Conservation (phyloP, 2,797 vertebrate genomes). For the Bryconaethiops microstoma region DNA sequence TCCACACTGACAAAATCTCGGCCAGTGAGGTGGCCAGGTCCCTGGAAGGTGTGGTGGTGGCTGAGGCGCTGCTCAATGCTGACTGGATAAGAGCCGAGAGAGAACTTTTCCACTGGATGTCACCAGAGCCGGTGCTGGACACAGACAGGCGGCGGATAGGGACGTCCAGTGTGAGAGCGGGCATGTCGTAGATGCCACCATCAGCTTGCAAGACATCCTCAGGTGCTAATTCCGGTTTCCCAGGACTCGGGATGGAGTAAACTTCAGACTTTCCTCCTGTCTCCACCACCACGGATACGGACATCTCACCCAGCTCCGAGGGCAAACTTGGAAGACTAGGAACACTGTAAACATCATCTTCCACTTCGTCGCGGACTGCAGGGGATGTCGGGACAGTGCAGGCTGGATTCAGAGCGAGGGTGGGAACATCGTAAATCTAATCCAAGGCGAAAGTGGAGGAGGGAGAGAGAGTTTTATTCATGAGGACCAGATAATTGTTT, state of each 20-base stretch:
- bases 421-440: slow-evolving; percentile 89
- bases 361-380: slow-evolving; percentile 61
- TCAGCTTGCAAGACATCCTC: slow-evolving; percentile 72
- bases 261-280: slow-evolving; percentile 65
- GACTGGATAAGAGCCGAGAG: slow-evolving; percentile 75
- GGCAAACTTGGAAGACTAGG: slow-evolving; percentile 77
- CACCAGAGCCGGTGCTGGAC: slow-evolving; percentile 79
- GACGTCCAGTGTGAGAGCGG: slow-evolving; percentile 74
- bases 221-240: slow-evolving; percentile 64
- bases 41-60: slow-evolving; percentile 66
- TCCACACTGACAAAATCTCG: slow-evolving; percentile 81
- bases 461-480: slow-evolving; percentile 24
- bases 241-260: slow-evolving; percentile 69
- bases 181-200: slow-evolving; percentile 87
- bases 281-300: slow-evolving; percentile 58
- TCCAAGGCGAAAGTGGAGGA: not conserved
- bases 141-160: slow-evolving; percentile 77
- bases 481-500: slow-evolving; percentile 2
- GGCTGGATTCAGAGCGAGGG: slow-evolving; percentile 69
- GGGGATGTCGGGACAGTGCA: slow-evolving; percentile 68
- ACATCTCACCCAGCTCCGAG: slow-evolving; percentile 64
- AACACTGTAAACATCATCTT: slow-evolving; percentile 82
- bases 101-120: slow-evolving; percentile 74
- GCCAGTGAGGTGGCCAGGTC: slow-evolving; percentile 78
- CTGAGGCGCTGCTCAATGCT: slow-evolving; percentile 63